Percentiles rank a stretch among this genome's conserved stretches.
Evolutionary conservation across 1,140 invertebrate species (phyloP).

Genomic region (Magallana angulata): DNA sequence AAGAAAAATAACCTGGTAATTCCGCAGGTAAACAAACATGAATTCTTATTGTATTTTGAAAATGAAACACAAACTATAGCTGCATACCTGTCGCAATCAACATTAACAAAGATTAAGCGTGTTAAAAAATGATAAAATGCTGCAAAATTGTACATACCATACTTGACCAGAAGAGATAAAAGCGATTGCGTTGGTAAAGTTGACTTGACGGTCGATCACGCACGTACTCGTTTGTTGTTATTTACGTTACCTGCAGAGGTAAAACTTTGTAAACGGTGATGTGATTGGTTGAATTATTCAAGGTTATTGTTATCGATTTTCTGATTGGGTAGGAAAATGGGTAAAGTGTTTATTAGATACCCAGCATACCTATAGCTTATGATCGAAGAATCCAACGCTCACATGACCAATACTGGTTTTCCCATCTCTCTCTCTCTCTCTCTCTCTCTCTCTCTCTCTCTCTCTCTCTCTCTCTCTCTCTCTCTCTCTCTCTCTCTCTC

Average conservation of each 20-base stretch:
- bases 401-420: too few relatives aligned
- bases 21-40: too few relatives aligned
- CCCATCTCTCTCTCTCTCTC: too few relatives aligned
- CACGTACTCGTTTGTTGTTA: neutral
- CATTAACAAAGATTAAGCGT: neutral
- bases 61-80: too few relatives aligned
- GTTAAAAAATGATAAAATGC: neutral
- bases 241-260: constrained; percentile 21
- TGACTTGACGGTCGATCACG: neutral
- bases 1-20: too few relatives aligned
- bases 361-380: too few relatives aligned
- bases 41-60: too few relatives aligned
- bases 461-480: too few relatives aligned
- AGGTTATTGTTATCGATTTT: constrained; percentile 4
- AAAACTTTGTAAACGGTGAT: neutral
- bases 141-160: neutral
- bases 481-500: too few relatives aligned
- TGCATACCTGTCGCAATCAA: too few relatives aligned
- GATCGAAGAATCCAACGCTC: too few relatives aligned
- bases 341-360: constrained; percentile 26
- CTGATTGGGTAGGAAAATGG: neutral
- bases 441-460: too few relatives aligned
- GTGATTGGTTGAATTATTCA: neutral
- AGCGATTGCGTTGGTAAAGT: neutral
- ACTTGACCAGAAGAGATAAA: neutral